A percentile compares a stretch with the other conserved stretches of the same genome.
phyloP scores from a whole-genome alignment of 1,140 invertebrate species.

The Cylas formicarius region DNA sequence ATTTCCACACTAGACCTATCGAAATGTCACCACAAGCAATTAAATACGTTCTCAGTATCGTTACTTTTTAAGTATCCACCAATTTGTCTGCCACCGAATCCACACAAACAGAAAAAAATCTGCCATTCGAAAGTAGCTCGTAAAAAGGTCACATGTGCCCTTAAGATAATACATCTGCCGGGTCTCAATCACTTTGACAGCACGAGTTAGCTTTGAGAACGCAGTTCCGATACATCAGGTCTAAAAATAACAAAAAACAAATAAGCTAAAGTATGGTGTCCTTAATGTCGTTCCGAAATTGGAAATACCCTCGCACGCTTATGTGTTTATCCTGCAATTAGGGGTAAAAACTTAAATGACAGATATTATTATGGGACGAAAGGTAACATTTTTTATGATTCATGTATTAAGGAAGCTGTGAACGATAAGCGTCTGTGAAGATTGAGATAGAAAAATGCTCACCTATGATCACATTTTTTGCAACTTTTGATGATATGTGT shows the following conservation, averaged over 20 bases:
- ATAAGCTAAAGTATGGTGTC: constrained; percentile 19
- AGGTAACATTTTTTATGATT: too few species aligned
- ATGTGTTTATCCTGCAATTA: constrained; percentile 31
- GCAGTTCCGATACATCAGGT: constrained; percentile 25
- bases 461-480: too few species aligned
- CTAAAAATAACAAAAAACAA: constrained; percentile 41
- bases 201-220: constrained; percentile 20
- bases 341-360: constrained; percentile 21
- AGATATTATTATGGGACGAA: neutral
- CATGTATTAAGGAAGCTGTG: too few species aligned
- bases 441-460: too few species aligned
- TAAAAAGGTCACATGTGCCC: constrained; percentile 37
- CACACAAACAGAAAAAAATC: constrained; percentile 27
- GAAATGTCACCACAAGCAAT: constrained; percentile 21
- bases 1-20: too few species aligned
- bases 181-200: constrained; percentile 41
- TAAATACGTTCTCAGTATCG: constrained; percentile 7
- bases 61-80: constrained; percentile 14
- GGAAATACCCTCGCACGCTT: constrained; percentile 32
- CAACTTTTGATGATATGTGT: too few species aligned
- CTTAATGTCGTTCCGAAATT: constrained; percentile 31
- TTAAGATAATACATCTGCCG: constrained; percentile 43
- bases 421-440: too few species aligned
- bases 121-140: constrained; percentile 19
- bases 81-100: constrained; percentile 22